phyloP scores from a whole-genome alignment of 64 coral and sea anemone genomes.

The Orbicella faveolata region DNA sequence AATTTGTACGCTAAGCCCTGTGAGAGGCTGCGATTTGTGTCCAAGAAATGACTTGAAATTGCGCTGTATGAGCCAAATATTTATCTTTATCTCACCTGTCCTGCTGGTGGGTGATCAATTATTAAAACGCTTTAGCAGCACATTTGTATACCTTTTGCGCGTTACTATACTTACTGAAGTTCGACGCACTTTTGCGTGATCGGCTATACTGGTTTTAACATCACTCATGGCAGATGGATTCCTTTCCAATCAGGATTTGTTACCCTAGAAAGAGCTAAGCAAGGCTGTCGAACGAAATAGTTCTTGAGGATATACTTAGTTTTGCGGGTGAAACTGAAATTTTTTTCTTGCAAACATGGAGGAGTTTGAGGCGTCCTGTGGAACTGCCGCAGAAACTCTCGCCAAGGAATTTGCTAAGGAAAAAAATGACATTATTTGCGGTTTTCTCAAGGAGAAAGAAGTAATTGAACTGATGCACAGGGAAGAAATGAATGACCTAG shows the following conservation, averaged over 20 bases:
- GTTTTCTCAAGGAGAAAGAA: slow-evolving; percentile 87
- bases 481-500: slow-evolving; percentile 39
- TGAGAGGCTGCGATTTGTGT: neutral
- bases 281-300: no score
- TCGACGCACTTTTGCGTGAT: neutral
- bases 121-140: neutral
- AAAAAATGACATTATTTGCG: slow-evolving; percentile 77
- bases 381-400: neutral
- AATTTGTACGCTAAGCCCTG: neutral
- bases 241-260: neutral
- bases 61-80: neutral
- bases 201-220: neutral
- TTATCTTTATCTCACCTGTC: neutral
- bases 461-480: slow-evolving; percentile 57
- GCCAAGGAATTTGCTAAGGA: slow-evolving; percentile 12
- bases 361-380: neutral
- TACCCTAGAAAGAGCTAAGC: neutral
- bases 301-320: neutral
- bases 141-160: neutral
- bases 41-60: neutral
- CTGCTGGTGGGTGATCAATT: slow-evolving; percentile 18
- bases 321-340: neutral
- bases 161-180: neutral
- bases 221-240: neutral
- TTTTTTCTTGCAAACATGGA: slow-evolving; percentile 18